These are phyloP conservation scores for Enteromius treurensis DNA, from an alignment of 2,797 vertebrate genomes.

Conservation along the genomic window DNA sequence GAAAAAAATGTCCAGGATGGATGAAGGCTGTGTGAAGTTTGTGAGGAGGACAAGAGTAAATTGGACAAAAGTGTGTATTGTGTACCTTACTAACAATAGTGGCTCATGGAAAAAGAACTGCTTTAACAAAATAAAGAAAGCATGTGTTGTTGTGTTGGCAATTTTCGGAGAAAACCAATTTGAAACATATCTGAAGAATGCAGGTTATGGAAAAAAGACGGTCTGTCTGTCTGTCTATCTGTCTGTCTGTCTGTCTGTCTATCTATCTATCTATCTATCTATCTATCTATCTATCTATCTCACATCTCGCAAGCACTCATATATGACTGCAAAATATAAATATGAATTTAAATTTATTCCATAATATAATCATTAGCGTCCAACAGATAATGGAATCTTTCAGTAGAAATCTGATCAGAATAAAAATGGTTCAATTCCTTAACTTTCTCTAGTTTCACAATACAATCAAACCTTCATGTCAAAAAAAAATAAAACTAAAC, in stretches of 20 bases:
- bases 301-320: background rate
- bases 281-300: background rate
- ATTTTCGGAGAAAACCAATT: background rate
- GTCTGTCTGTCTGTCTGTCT: background rate
- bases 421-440: background rate
- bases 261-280: background rate
- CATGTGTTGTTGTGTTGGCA: background rate
- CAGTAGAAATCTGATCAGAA: background rate
- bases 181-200: background rate
- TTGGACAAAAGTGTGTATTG: background rate
- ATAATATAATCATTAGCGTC: background rate
- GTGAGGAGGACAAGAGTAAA: background rate
- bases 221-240: no score
- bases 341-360: background rate
- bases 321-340: background rate
- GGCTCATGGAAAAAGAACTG: background rate
- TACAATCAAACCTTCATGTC: conserved; percentile 14
- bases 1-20: background rate
- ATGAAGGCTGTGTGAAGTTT: background rate
- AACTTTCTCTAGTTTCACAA: background rate
- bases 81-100: background rate
- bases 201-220: background rate
- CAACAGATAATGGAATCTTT: background rate
- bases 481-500: conserved; percentile 32
- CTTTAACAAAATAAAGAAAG: background rate